Evolutionary conservation across 2,797 vertebrate species (phyloP).

Genomic region (Enteromius argenteus): DNA sequence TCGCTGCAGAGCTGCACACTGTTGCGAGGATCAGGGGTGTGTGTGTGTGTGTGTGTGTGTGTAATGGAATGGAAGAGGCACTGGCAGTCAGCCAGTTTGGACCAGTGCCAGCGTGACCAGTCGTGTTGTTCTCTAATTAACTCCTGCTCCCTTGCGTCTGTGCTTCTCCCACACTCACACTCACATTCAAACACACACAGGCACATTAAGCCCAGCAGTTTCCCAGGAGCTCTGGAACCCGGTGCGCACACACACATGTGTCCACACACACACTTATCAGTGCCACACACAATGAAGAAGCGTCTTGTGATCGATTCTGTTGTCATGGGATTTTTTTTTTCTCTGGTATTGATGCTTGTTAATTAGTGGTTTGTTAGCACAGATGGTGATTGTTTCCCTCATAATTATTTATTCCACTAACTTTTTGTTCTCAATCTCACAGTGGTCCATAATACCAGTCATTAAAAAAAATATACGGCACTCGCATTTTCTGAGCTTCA

Average conservation of each 20-base stretch:
- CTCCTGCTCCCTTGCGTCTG: constrained; percentile 58
- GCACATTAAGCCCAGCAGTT: constrained; percentile 50
- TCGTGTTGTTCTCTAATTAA: constrained; percentile 66
- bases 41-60: constrained; percentile 45
- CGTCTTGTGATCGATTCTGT: constrained; percentile 55
- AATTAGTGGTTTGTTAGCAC: constrained; percentile 52
- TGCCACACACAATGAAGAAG: constrained; percentile 36
- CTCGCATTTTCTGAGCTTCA: not conserved
- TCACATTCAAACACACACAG: constrained; percentile 27
- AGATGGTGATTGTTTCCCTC: constrained; percentile 19
- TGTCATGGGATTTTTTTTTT: constrained; percentile 56
- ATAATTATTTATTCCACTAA: constrained; percentile 4
- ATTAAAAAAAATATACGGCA: not conserved
- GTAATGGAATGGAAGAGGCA: constrained; percentile 52
- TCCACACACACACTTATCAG: constrained; percentile 48
- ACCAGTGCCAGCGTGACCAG: constrained; percentile 63
- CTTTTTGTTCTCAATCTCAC: not conserved
- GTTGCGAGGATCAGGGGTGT: constrained; percentile 6
- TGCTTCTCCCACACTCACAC: constrained; percentile 38
- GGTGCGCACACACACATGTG: constrained; percentile 5
- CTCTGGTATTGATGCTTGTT: constrained; percentile 42
- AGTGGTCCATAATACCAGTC: not conserved
- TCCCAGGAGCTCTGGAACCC: constrained; percentile 45
- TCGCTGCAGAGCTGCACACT: constrained; percentile 19
- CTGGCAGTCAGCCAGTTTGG: constrained; percentile 68